These are phyloP conservation scores for Pandion haliaetus DNA, from an alignment of 2,113 vertebrate genomes.

Conservation along the genomic window DNA sequence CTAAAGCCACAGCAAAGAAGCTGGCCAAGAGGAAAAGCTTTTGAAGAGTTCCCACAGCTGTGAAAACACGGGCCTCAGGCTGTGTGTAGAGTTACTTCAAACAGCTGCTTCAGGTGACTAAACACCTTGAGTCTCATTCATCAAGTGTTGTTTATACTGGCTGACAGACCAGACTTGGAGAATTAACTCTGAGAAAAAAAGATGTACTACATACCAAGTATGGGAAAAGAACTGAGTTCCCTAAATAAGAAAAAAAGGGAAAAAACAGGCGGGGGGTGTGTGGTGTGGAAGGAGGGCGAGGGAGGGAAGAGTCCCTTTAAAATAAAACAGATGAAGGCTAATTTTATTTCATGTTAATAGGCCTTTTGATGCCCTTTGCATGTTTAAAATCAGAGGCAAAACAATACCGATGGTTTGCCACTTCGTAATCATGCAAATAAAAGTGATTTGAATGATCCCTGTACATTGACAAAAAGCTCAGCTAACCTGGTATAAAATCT, in stretches of 20 bases:
- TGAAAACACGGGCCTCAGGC: conserved; percentile 86
- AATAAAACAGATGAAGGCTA: conserved; percentile 45
- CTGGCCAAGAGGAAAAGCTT: conserved; percentile 81
- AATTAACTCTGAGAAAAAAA: conserved; percentile 83
- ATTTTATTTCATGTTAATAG: conserved; percentile 61
- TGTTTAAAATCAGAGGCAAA: conserved; percentile 20
- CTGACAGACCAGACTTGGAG: conserved; percentile 83
- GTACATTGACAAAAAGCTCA: neutral
- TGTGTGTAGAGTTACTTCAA: conserved; percentile 83
- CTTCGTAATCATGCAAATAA: neutral
- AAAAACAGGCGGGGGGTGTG: too few species aligned
- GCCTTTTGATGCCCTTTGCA: conserved; percentile 4
- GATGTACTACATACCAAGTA: conserved; percentile 79
- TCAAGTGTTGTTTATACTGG: conserved; percentile 90
- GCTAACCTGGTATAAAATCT: neutral
- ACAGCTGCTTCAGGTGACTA: conserved; percentile 93
- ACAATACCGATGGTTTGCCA: neutral
- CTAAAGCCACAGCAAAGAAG: conserved; percentile 79
- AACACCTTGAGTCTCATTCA: conserved; percentile 95
- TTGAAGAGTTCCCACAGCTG: conserved; percentile 90
- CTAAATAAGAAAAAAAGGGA: conserved; percentile 1
- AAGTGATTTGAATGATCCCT: conserved; percentile 15
- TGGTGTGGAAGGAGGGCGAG: too few species aligned
- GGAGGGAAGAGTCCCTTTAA: conserved; percentile 37
- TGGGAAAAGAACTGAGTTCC: conserved; percentile 74